These are phyloP conservation scores for Eidolon helvum DNA, from an alignment of 2,113 vertebrate species.

Conservation along the genomic window DNA sequence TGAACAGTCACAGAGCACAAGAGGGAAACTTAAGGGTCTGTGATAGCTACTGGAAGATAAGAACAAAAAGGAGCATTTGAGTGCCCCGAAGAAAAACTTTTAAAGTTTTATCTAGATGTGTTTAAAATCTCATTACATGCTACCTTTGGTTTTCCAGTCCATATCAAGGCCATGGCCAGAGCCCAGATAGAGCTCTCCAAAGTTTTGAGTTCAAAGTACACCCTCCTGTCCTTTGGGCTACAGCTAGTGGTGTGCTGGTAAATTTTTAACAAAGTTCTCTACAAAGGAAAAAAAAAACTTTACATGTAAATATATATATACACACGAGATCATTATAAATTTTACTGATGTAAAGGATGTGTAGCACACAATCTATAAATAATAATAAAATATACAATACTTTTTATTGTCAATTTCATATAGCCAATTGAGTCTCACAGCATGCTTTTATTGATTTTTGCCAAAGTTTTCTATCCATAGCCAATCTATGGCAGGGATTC, in stretches of 20 bases:
- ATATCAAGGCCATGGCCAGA: not conserved
- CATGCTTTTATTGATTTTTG: not conserved
- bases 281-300: too few relatives aligned
- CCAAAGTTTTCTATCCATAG: not conserved
- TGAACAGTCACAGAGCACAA: not conserved
- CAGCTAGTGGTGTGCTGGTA: not conserved
- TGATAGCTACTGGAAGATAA: not conserved
- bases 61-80: not conserved
- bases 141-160: not conserved
- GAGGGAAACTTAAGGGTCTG: not conserved
- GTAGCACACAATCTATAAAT: not conserved
- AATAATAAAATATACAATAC: not conserved
- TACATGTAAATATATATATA: not conserved
- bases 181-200: not conserved
- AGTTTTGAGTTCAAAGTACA: not conserved
- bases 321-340: not conserved
- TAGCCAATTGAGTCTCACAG: not conserved
- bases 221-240: not conserved
- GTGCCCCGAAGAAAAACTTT: not conserved
- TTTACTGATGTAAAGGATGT: not conserved
- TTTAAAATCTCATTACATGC: not conserved
- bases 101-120: not conserved
- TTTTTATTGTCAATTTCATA: not conserved
- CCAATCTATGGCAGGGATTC: not conserved
- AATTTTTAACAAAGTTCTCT: not conserved